These are phyloP conservation scores for Atlantisia rogersi DNA, from an alignment of 2,113 vertebrate species.

Conservation along the genomic window DNA sequence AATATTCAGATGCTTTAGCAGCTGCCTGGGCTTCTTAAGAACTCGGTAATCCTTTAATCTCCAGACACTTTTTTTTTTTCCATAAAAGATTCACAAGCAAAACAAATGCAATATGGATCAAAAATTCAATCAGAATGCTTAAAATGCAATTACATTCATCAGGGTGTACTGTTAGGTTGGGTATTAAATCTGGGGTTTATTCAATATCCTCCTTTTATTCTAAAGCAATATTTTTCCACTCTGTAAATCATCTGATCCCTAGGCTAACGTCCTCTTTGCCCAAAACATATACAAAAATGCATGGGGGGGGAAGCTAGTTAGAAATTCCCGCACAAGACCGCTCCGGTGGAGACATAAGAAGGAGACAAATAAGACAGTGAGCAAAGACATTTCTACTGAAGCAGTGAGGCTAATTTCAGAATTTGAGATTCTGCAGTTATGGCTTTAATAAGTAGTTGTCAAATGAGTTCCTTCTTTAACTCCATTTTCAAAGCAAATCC, in stretches of 20 bases:
- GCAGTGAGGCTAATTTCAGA: constrained; percentile 54
- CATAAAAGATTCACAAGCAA: constrained; percentile 82
- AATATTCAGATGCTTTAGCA: constrained; percentile 80
- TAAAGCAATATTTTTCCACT: constrained; percentile 83
- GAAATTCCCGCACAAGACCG: constrained; percentile 2
- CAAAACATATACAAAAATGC: constrained; percentile 63
- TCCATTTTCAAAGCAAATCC: constrained; percentile 45
- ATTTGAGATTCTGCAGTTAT: constrained; percentile 31
- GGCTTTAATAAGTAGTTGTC: constrained; percentile 59
- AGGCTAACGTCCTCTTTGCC: constrained; percentile 74
- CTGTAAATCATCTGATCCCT: constrained; percentile 83
- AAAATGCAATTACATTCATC: constrained; percentile 87
- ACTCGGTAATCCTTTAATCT: constrained; percentile 87
- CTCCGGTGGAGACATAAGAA: neutral
- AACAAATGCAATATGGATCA: constrained; percentile 86
- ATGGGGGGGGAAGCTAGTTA: neutral
- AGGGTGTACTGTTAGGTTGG: constrained; percentile 79
- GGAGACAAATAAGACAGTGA: constrained; percentile 14
- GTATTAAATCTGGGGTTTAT: constrained; percentile 84
- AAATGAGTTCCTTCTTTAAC: constrained; percentile 10
- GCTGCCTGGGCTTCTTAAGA: constrained; percentile 80
- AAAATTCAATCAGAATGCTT: constrained; percentile 87
- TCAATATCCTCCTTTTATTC: constrained; percentile 84
- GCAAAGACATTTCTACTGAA: constrained; percentile 41
- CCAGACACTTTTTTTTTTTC: constrained; percentile 69